Percentiles rank a stretch among this genome's conserved stretches.
phyloP scores from a whole-genome alignment of 2,113 vertebrate genomes.

The Petroica traversi region DNA sequence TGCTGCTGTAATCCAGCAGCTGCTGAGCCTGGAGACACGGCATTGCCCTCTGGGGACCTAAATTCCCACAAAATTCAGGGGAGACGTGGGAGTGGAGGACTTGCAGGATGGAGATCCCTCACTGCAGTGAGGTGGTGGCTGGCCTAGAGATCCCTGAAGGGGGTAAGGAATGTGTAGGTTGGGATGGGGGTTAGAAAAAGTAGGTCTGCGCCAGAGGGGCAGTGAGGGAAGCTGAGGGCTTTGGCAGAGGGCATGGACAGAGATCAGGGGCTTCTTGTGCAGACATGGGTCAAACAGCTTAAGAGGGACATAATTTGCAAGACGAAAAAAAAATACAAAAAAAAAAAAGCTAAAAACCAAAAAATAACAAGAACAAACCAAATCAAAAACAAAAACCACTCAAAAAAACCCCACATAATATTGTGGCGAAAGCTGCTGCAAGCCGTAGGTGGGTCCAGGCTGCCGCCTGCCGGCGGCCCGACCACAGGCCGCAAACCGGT shows the following conservation, averaged over 20 bases:
- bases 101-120: background rate
- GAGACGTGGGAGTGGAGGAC: accelerated
- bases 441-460: background rate
- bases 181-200: background rate
- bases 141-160: background rate
- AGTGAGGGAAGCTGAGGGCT: background rate
- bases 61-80: background rate
- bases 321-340: too few species aligned
- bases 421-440: background rate
- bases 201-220: background rate
- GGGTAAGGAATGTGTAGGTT: background rate
- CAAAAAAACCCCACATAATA: accelerated
- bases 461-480: slow-evolving; percentile 49
- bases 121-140: background rate
- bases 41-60: background rate
- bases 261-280: background rate
- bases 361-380: too few species aligned
- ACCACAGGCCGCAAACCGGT: background rate
- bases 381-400: too few species aligned
- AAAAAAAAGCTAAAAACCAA: background rate
- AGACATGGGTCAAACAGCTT: background rate
- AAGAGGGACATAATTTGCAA: background rate
- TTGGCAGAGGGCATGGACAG: background rate
- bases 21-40: background rate
- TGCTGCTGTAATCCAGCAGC: background rate